phyloP scores from a whole-genome alignment of 2,113 vertebrate genomes.

The Tamias sibiricus region DNA sequence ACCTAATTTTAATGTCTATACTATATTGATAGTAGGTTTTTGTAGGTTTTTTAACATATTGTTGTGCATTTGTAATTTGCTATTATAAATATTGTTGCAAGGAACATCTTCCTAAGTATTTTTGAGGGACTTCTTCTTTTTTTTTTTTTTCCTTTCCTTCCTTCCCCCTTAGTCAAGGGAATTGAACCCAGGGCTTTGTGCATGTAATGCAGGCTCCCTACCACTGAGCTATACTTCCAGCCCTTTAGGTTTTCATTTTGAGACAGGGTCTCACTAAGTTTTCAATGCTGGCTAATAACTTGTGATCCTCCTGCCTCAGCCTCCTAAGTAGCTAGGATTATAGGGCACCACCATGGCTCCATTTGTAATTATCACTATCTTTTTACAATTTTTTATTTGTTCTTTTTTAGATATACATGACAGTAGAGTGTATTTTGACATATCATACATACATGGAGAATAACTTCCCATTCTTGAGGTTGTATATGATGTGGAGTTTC shows the following conservation, averaged over 20 bases:
- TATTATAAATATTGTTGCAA: constrained; percentile 5
- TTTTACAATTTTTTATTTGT: too few relatives aligned
- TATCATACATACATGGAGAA: too few relatives aligned
- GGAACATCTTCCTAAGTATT: background rate
- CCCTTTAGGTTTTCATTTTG: background rate
- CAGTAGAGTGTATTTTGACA: too few relatives aligned
- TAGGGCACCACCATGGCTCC: background rate
- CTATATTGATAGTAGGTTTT: background rate
- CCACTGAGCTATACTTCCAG: background rate
- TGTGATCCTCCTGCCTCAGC: background rate
- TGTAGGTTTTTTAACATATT: background rate
- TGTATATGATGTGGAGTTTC: too few relatives aligned
- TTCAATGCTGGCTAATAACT: background rate
- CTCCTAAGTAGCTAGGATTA: background rate
- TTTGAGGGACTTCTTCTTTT: background rate
- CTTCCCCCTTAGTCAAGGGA: background rate
- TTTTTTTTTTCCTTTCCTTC: background rate
- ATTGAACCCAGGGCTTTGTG: background rate
- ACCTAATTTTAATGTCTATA: background rate
- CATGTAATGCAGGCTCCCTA: background rate
- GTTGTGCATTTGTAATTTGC: background rate
- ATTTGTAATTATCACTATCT: too few relatives aligned
- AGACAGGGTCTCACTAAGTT: background rate
- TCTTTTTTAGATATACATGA: too few relatives aligned
- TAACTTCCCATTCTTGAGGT: too few relatives aligned